These are phyloP conservation scores for Tragelaphus buxtoni DNA, from an alignment of 2,113 vertebrate genomes.

Conservation along the genomic window DNA sequence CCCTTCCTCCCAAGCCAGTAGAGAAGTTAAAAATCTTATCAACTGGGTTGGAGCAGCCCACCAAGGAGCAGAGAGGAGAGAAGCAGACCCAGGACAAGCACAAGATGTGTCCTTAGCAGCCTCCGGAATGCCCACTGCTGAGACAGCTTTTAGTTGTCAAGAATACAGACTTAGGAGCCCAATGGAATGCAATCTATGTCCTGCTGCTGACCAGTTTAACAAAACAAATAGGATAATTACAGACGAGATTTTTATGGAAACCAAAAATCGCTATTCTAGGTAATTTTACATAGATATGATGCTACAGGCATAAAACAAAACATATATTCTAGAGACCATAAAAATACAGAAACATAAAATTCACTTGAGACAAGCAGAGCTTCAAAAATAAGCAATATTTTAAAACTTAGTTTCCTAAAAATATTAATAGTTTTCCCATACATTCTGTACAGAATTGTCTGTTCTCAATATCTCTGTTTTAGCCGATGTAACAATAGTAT, in stretches of 20 bases:
- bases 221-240: neutral
- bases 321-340: neutral
- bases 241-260: neutral
- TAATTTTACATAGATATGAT: neutral
- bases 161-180: neutral
- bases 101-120: neutral
- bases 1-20: neutral
- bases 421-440: neutral
- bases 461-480: neutral
- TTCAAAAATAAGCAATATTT: neutral
- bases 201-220: neutral
- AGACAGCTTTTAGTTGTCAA: neutral
- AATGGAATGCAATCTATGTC: neutral
- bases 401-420: neutral
- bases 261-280: neutral
- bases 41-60: neutral
- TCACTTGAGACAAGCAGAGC: neutral
- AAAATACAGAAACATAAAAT: neutral
- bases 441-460: neutral
- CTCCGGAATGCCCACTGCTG: neutral
- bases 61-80: neutral
- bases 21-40: neutral
- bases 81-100: neutral
- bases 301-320: neutral
- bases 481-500: neutral